phyloP scores from a whole-genome alignment of 2,888 invertebrate species.

The Drosophila maculinotata region DNA sequence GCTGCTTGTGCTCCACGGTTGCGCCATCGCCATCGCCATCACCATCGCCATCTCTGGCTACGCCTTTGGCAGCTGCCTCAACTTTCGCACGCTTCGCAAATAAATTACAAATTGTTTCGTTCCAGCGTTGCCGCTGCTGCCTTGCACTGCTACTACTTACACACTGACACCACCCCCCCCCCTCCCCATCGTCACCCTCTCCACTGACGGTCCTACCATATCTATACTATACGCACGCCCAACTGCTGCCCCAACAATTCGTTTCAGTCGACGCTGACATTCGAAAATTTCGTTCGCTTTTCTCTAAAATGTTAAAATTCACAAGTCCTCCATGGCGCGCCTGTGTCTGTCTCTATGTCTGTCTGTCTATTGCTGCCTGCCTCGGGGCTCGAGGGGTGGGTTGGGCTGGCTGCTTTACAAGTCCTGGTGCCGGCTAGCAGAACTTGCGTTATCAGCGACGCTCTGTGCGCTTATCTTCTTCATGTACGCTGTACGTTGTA shows the following conservation, averaged over 20 bases:
- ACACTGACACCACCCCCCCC: conserved; percentile 33
- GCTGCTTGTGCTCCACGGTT: conserved; percentile 34
- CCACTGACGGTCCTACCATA: not conserved
- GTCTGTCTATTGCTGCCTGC: conserved; percentile 38
- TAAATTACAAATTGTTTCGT: conserved; percentile 84
- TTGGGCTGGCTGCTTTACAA: not conserved
- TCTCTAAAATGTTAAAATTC: conserved; percentile 82
- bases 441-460: conserved; percentile 72
- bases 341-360: conserved; percentile 22
- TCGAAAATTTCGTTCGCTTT: conserved; percentile 74
- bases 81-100: conserved; percentile 81
- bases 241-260: conserved; percentile 54
- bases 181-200: not conserved
- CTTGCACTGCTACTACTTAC: conserved; percentile 58
- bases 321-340: conserved; percentile 57
- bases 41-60: conserved; percentile 56
- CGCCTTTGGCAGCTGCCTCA: conserved; percentile 79
- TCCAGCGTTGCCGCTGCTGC: conserved; percentile 57
- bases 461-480: conserved; percentile 76
- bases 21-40: conserved; percentile 27
- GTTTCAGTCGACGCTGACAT: conserved; percentile 75
- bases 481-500: conserved; percentile 72
- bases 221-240: not conserved
- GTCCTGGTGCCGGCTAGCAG: conserved; percentile 41
- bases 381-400: conserved; percentile 21